Percentiles rank a stretch among this genome's conserved stretches.
phyloP scores from a whole-genome alignment of 2,113 vertebrate genomes.

The Xyrauchen texanus region DNA sequence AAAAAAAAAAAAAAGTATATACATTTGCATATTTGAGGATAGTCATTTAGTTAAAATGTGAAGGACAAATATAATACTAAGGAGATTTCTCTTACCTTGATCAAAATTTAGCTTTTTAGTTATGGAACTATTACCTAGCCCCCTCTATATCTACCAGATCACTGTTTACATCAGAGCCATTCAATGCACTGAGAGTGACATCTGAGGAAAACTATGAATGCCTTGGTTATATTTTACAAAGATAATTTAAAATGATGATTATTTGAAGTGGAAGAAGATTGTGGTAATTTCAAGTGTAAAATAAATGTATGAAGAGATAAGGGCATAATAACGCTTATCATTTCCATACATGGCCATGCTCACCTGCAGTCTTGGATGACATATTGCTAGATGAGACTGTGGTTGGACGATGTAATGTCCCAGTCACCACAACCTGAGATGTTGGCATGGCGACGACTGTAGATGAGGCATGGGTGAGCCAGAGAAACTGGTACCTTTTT shows the following conservation, averaged over 20 bases:
- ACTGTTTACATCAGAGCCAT: slow-evolving; percentile 83
- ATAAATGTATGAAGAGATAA: no score
- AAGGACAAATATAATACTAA: not conserved
- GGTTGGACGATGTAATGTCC: slow-evolving; percentile 59
- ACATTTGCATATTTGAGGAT: not conserved
- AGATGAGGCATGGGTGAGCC: slow-evolving; percentile 45
- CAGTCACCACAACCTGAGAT: slow-evolving; percentile 61
- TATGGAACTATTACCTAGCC: slow-evolving; percentile 76
- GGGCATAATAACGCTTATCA: no score
- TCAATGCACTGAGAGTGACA: slow-evolving; percentile 84
- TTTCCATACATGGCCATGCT: not conserved
- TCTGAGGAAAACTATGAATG: slow-evolving; percentile 63
- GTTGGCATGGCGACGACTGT: slow-evolving; percentile 56
- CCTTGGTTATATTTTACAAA: not conserved
- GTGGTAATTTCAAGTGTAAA: not conserved
- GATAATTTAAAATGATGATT: not conserved
- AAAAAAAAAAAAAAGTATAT: not conserved
- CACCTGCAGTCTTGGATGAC: slow-evolving; percentile 82
- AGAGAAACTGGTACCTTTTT: slow-evolving; percentile 70
- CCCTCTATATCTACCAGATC: slow-evolving; percentile 87
- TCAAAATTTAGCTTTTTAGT: slow-evolving; percentile 88
- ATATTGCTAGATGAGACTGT: slow-evolving; percentile 65
- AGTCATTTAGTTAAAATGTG: not conserved
- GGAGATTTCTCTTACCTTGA: slow-evolving; percentile 74
- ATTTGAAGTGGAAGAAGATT: no score